Evolutionary conservation across 2,113 vertebrate species (phyloP), one percentile per base, ranked within the genome.

Genomic region (Psophia crepitans): DNA sequence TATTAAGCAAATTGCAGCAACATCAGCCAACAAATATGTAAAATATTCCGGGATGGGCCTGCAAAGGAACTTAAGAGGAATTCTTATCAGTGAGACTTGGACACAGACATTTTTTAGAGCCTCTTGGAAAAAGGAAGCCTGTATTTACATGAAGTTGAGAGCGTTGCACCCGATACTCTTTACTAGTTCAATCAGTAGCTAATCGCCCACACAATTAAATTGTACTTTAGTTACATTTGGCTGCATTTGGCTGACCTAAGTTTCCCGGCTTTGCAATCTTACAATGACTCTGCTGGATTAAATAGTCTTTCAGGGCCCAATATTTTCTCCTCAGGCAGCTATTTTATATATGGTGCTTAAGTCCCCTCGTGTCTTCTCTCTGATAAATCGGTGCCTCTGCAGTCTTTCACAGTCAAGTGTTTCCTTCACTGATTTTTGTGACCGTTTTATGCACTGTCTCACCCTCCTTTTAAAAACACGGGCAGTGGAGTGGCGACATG

Each of bases 11-110:
- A 84, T 84, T 84, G 43, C 56, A 87, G 51, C 39, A 88, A 41
- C 85, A 51, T 90, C 85, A 90, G 61, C 79, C 92, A 51, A 87
- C 46, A 94, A 93, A 56, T 89, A 90, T 49, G 58, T 87, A 48
- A 92, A 78, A 68, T 81, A 93, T 94, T 90, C 33, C 1, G 14
- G 71, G 73, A 60, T 81, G 79, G 92, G 65, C 90, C 84, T 56
- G 61, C 48, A 87, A 30, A 87, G 76, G 56, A 91, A 77, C 48
- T 88, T 93, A 58, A 88, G 68, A 80, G 71, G 56, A 95, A 82
- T 95, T 96, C 89, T 96, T 81, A 46, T 70, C 68, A n/a, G 49
- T 51, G 57, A n/a, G 56, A 44, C 35, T 68, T 90, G 35, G 32
- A 46, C 9, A 15, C 37, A 35, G 64, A 32, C 30, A n/a, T 66